A percentile compares a stretch with the other conserved stretches of the same genome.
phyloP scores from a whole-genome alignment of 2,797 vertebrate genomes.

The Numenius phaeopus region DNA sequence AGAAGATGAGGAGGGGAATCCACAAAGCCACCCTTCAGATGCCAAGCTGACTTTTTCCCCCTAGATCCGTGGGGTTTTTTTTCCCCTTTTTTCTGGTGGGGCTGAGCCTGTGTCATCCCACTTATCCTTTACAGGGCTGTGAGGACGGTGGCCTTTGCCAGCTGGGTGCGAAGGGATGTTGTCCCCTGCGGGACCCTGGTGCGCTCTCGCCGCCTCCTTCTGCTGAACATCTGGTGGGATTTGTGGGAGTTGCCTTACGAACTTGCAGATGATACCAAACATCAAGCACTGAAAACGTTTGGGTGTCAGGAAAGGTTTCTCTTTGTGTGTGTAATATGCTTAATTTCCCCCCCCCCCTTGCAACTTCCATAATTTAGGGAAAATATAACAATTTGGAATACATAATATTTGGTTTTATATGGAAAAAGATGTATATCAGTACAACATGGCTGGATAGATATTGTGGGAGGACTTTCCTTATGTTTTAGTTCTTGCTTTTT shows the following conservation, averaged over 20 bases:
- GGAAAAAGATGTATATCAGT: background rate
- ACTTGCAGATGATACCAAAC: background rate
- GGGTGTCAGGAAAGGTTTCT: background rate
- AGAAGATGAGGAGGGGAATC: background rate
- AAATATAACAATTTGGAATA: background rate
- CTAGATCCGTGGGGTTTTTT: background rate
- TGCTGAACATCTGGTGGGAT: background rate
- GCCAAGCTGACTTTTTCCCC: background rate
- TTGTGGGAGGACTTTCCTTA: background rate
- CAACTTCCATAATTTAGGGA: background rate
- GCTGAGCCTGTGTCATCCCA: background rate
- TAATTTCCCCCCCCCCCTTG: background rate
- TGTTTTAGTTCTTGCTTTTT: background rate
- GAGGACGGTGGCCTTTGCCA: background rate
- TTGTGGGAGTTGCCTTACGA: background rate
- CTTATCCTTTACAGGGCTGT: background rate
- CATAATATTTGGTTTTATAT: background rate
- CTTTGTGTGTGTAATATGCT: background rate
- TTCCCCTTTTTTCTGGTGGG: background rate
- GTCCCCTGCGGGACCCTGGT: background rate
- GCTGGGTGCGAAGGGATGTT: background rate
- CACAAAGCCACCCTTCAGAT: background rate
- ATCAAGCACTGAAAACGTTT: background rate
- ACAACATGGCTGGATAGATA: background rate
- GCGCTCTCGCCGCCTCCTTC: accelerated